These are phyloP conservation scores for Nesidiocoris tenuis DNA, from an alignment of 2,888 invertebrate species.

Conservation along the genomic window DNA sequence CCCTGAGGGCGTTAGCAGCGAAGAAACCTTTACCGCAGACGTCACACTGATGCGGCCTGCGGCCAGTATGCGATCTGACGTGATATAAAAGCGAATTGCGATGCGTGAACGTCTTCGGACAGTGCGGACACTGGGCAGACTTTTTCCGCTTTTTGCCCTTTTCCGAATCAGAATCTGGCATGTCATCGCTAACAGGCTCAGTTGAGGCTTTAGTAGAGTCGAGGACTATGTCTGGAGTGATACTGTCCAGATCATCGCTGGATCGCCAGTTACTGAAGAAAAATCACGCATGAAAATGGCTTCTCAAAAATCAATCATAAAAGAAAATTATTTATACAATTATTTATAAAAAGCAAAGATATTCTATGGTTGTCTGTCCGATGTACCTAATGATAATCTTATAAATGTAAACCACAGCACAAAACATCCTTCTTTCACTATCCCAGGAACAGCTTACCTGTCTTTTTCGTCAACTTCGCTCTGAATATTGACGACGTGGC, in stretches of 20 bases:
- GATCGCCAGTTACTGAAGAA: conserved; percentile 29
- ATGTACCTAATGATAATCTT: too few relatives aligned
- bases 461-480: conserved; percentile 53
- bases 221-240: conserved; percentile 22
- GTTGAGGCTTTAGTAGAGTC: conserved; percentile 15
- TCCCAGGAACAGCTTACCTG: too few relatives aligned
- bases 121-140: conserved; percentile 64
- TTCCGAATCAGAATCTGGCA: conserved; percentile 20
- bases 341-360: too few relatives aligned
- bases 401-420: too few relatives aligned
- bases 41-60: conserved; percentile 73
- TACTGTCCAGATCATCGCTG: conserved; percentile 29
- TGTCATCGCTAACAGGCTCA: conserved; percentile 8
- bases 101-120: conserved; percentile 74
- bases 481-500: conserved; percentile 64
- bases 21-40: conserved; percentile 82
- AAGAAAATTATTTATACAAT: too few relatives aligned
- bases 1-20: conserved; percentile 77
- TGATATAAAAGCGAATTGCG: conserved; percentile 84
- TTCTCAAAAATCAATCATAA: not conserved
- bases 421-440: too few relatives aligned
- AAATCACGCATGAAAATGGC: conserved; percentile 1
- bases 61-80: conserved; percentile 73
- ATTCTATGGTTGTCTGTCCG: too few relatives aligned
- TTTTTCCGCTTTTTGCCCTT: conserved; percentile 52